Evolutionary conservation across 2,113 vertebrate species (phyloP).

Genomic region (Columba livia): DNA sequence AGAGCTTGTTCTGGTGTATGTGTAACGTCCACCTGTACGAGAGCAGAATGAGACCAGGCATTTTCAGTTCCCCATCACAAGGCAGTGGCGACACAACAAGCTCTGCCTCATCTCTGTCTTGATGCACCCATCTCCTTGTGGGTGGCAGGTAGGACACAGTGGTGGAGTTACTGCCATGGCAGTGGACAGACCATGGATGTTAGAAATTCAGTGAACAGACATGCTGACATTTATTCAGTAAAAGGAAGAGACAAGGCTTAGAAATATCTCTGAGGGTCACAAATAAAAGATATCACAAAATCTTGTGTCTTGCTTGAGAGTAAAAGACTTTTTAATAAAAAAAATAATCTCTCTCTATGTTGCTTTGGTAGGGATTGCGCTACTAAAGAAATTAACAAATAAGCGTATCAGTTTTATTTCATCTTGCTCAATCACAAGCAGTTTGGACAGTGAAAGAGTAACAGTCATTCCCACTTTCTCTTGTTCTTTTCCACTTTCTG

Average conservation of each 20-base stretch:
- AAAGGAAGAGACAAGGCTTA: background rate
- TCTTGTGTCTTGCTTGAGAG: background rate
- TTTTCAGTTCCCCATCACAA: background rate
- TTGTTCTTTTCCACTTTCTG: background rate
- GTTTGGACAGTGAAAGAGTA: background rate
- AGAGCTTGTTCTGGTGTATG: background rate
- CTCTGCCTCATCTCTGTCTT: background rate
- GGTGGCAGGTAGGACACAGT: accelerated
- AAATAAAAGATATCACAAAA: background rate
- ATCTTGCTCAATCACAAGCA: background rate
- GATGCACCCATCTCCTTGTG: background rate
- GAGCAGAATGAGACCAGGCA: background rate
- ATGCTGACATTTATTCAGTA: background rate
- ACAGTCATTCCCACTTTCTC: background rate
- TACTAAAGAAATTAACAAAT: background rate
- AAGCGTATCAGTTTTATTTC: background rate
- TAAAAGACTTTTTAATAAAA: background rate
- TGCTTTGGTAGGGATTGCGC: background rate
- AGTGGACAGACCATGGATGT: background rate
- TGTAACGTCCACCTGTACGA: background rate
- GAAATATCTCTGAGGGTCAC: background rate
- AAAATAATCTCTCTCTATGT: background rate
- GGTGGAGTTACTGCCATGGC: background rate
- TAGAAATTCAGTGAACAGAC: background rate
- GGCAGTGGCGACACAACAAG: background rate